Evolutionary conservation across 1,140 invertebrate genomes (phyloP), one percentile per base, ranked within the genome.

Genomic region (Philotrypesis tridentata): DNA sequence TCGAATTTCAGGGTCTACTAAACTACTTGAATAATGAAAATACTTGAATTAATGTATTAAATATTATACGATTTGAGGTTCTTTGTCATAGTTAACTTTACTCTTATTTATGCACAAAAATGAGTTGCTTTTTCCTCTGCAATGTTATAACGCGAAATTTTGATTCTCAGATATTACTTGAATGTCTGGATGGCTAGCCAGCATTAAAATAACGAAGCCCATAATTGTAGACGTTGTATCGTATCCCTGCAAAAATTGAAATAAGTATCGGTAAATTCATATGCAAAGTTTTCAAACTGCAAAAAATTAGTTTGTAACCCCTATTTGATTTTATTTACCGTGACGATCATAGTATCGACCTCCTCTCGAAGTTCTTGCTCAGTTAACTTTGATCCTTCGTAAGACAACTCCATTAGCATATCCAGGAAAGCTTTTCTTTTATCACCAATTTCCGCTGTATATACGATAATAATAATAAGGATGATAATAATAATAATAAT

Each of bases 271-370:
- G 12, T 21, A 40, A 9, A 37, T 25, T n/a, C 17, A 43, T 1
- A 14, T 14, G 12, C 12, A 70, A 70, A 27, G 23, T 12, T 0
- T 27, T 60, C 17, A 48, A 25, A 29, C 21, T 60, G 25, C 4
- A 33, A 77, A 63, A 6, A 70, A 37, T 12, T 33, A 6, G 0
- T 27, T 17, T 31, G 40, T 31, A n/a, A n/a, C n/a, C n/a, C n/a
- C n/a, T 31, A 5, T 6, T 3, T 33, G 9, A 27, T 48, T 29
- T 43, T 25, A 78, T 23, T 76, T 74, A 84, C 83, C 12, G 94
- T 94, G 84, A 95, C 94, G 82, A 95, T 96, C 85, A 96, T 96
- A 0, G 95, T 96, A 85, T 96, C 95, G 14, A 96, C 95, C 90
- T 96, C 95, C 86, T 96, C 95, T 21, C 94, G 89, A 31, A 96